Percentiles rank a stretch among this genome's conserved stretches.
phyloP scores from a whole-genome alignment of 1,140 invertebrate genomes.

The Eupristina koningsbergeri region DNA sequence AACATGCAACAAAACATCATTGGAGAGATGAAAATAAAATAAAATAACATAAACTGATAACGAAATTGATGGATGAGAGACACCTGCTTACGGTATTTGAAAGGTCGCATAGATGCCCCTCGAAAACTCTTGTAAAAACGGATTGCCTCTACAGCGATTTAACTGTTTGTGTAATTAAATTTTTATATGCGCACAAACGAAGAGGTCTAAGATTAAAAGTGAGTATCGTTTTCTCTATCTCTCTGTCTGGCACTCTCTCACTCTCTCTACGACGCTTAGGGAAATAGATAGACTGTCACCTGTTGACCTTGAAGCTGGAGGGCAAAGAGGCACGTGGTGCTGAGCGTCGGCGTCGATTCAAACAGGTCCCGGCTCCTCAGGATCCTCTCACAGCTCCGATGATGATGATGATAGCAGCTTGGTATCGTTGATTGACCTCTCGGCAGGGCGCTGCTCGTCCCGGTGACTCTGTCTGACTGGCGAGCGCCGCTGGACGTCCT shows the following conservation, averaged over 20 bases:
- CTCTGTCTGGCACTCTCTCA: background rate
- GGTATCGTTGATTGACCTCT: constrained; percentile 25
- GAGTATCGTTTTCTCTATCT: background rate
- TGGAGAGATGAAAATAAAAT: background rate
- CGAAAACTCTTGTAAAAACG: background rate
- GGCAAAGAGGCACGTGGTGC: no score
- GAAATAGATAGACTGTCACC: background rate
- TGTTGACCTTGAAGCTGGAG: constrained; percentile 12
- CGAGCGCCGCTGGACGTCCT: constrained; percentile 20
- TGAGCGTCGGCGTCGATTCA: background rate
- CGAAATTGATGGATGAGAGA: background rate
- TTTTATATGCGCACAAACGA: constrained; percentile 13
- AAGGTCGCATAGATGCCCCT: background rate
- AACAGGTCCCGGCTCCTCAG: background rate
- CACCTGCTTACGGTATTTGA: background rate
- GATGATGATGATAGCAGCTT: no score
- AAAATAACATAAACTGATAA: background rate
- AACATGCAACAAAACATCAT: background rate
- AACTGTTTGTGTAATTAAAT: constrained; percentile 27
- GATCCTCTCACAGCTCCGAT: background rate
- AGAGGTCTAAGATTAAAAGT: background rate
- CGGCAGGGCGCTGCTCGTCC: background rate
- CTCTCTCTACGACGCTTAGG: background rate
- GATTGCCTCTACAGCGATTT: background rate
- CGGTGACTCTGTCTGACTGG: constrained; percentile 11